Conservation (phyloP, 2,888 invertebrate species). For the Meliscaeva auricollis region DNA sequence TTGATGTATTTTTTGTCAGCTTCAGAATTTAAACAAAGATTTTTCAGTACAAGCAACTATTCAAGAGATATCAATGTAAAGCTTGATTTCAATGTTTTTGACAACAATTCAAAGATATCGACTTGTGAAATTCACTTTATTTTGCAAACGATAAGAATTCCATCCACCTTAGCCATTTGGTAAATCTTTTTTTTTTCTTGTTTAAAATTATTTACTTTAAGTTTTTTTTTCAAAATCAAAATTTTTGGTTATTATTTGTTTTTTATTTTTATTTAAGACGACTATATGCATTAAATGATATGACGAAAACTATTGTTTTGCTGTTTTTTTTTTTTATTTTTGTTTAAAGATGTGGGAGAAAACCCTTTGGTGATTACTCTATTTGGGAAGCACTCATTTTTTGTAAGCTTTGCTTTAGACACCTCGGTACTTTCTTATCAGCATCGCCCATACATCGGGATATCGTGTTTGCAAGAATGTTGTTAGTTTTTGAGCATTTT, state of each 20-base stretch:
- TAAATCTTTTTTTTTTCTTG: too few relatives aligned
- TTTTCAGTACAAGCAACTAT: too few relatives aligned
- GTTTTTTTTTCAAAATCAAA: conserved; percentile 25
- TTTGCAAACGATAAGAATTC: neutral
- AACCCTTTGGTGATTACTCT: conserved; percentile 34
- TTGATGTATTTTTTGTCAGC: too few relatives aligned
- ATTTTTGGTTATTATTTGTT: conserved; percentile 20
- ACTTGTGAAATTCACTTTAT: too few relatives aligned
- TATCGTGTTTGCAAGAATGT: conserved; percentile 85
- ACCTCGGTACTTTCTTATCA: conserved; percentile 84
- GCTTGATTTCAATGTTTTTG: too few relatives aligned
- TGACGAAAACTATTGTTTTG: conserved; percentile 60
- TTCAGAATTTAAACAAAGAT: too few relatives aligned
- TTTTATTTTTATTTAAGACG: conserved; percentile 43
- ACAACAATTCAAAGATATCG: too few relatives aligned
- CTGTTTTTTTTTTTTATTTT: neutral
- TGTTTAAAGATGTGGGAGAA: conserved; percentile 2
- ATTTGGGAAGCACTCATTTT: neutral
- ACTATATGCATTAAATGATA: conserved; percentile 70
- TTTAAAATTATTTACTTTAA: too few relatives aligned
- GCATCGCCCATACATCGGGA: conserved; percentile 85
- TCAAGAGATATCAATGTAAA: too few relatives aligned
- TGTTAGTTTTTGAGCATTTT: conserved; percentile 85
- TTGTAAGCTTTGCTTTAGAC: conserved; percentile 65
- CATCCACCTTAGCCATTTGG: neutral